Evolutionary conservation across 2,113 vertebrate species (phyloP).

Genomic region (Dolichallabes microphthalmus): DNA sequence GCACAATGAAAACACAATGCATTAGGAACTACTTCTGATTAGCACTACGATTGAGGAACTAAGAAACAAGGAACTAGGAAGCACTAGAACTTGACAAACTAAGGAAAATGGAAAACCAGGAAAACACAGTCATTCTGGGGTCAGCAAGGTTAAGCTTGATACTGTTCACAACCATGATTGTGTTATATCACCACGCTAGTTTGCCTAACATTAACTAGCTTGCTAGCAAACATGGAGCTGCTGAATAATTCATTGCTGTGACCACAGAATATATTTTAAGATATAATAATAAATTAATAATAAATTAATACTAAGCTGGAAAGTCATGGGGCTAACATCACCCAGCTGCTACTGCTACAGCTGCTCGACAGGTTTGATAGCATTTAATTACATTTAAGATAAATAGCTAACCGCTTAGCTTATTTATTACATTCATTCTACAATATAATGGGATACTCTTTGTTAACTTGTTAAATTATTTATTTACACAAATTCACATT

Average conservation of each 20-base stretch:
- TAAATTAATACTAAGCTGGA: not conserved
- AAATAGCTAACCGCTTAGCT: not conserved
- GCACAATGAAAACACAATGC: slow-evolving; percentile 3
- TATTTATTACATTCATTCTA: not conserved
- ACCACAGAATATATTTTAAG: not conserved
- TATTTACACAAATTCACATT: not conserved
- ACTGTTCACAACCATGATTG: not conserved
- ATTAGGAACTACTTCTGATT: slow-evolving; percentile 14
- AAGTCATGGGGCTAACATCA: not conserved
- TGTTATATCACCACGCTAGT: not conserved
- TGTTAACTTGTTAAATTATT: not conserved
- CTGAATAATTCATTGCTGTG: not conserved
- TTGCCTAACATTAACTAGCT: not conserved
- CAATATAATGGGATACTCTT: not conserved
- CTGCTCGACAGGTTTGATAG: not conserved
- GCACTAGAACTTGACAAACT: not conserved
- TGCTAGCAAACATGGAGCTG: not conserved
- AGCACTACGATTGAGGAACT: slow-evolving; percentile 6
- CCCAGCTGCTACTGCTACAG: not conserved
- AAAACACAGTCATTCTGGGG: not conserved
- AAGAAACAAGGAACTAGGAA: slow-evolving; percentile 27
- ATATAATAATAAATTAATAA: not conserved
- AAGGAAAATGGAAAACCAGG: slow-evolving; percentile 28
- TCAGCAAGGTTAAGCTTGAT: not conserved
- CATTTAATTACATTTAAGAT: not conserved